phyloP scores from a whole-genome alignment of 2,888 invertebrate species.

The Eupithecia dodoneata region DNA sequence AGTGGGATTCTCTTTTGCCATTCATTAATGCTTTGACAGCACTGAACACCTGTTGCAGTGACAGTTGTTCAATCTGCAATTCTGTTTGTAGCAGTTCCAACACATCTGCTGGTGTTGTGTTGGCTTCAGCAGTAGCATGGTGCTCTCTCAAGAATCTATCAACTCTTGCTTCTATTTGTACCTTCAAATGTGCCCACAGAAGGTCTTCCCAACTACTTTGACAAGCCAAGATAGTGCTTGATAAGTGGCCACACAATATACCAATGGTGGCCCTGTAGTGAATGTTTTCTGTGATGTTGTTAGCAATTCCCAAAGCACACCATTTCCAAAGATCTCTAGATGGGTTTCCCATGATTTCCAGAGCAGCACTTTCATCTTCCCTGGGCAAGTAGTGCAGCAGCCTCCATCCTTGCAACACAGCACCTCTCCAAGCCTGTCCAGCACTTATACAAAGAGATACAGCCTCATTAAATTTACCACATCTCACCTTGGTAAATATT shows the following conservation, averaged over 20 bases:
- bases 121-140: constrained; percentile 74
- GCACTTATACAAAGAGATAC: constrained; percentile 92
- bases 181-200: constrained; percentile 94
- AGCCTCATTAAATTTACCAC: constrained; percentile 94
- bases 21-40: constrained; percentile 77
- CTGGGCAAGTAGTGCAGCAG: constrained; percentile 94
- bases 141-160: constrained; percentile 86
- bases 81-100: constrained; percentile 73
- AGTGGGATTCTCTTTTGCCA: constrained; percentile 86
- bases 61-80: constrained; percentile 67
- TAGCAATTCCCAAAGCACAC: constrained; percentile 87
- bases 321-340: constrained; percentile 91
- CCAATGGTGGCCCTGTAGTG: constrained; percentile 88
- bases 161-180: constrained; percentile 92
- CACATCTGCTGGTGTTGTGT: constrained; percentile 72
- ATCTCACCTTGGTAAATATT: constrained; percentile 90
- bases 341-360: constrained; percentile 92
- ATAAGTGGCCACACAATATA: constrained; percentile 92
- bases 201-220: constrained; percentile 94
- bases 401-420: constrained; percentile 95
- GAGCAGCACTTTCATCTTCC: constrained; percentile 70
- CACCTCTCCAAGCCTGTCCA: constrained; percentile 96
- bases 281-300: constrained; percentile 81
- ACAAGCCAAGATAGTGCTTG: constrained; percentile 89
- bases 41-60: constrained; percentile 74